Evolutionary conservation across 2,113 vertebrate species (phyloP).

Genomic region (Trematocara marginatum): DNA sequence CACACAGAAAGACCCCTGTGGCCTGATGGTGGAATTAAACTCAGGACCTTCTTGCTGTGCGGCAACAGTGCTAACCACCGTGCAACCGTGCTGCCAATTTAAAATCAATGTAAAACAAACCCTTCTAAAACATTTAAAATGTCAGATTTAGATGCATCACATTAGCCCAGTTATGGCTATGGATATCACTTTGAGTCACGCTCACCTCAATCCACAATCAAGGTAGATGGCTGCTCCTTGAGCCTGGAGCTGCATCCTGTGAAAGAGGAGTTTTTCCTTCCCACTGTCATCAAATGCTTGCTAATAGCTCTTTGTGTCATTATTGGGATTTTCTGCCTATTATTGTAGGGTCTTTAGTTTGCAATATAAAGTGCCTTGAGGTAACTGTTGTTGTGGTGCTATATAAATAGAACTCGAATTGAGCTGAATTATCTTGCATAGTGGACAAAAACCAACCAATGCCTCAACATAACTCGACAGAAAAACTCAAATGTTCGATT

Average conservation of each 20-base stretch:
- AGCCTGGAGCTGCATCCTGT: not conserved
- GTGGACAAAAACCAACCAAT: not conserved
- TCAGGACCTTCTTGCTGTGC: not conserved
- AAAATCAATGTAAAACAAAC: not conserved
- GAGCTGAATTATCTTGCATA: not conserved
- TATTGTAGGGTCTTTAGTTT: not conserved
- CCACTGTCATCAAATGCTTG: not conserved
- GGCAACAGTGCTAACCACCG: accelerated
- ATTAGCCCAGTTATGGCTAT: not conserved
- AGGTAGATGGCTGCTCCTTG: not conserved
- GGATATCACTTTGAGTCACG: not conserved
- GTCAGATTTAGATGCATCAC: not conserved
- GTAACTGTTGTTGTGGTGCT: not conserved
- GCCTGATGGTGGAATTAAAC: accelerated
- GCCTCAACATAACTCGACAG: not conserved
- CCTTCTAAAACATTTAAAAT: not conserved
- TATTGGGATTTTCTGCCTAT: not conserved
- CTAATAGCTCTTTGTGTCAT: not conserved
- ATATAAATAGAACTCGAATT: not conserved
- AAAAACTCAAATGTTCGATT: not conserved
- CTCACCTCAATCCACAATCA: not conserved
- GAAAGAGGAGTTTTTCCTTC: not conserved
- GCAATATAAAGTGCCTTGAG: not conserved
- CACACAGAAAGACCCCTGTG: not conserved
- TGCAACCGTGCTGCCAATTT: not conserved